Base-by-base conservation (phyloP, 2,113 vertebrate genomes). In the Hippocampus zosterae region DNA sequence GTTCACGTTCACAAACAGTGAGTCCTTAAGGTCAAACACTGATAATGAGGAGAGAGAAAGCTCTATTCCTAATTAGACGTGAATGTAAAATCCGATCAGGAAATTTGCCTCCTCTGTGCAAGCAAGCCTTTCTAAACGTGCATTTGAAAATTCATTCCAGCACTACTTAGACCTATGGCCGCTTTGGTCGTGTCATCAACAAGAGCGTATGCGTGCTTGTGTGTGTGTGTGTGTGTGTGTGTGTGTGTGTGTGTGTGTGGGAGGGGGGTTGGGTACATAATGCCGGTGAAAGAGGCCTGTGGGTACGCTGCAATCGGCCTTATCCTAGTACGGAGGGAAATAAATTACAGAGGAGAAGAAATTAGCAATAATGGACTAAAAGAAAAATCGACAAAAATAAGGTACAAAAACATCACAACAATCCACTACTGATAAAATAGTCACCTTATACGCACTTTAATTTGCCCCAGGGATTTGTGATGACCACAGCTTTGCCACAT, bases 11-110 rank as follows among this genome's bases (percentile, higher is more conserved):
- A 81, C 86, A 89, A 89, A 91, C 84, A 87, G 77, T 67, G 74
- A 67, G 71, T 79, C 87, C 85, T 72, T 89, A 90, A 91, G 89
- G 89, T 90, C 86, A 89, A 89, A 90, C 85, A 88, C 81, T 81
- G 86, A 89, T 91, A 91, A 90, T 84, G 84, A 81, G 76, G 61
- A 62, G 75, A 81, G 50, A 60, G 79, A 80, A 84, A 85, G 74
- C 74, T 83, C 78, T 73, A 69, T 81, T 81, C 70, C 81, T 84
- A 89, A 87, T 88, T 83, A 85, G 74, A 86, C 74, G 70, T 76
- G 73, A 83, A 81, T 82, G 81, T 79, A 79, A 81, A 86, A 85
- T 81, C 40, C 80, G 77, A 87, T 87, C 81, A 72, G 64, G 74
- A 82, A 82, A 83, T 80, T 71, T 76, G 75, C 75, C 27, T 29